Percentiles rank a stretch among this genome's conserved stretches.
phyloP scores from a whole-genome alignment of 2,888 invertebrate genomes.

The Ophioninae sp. region DNA sequence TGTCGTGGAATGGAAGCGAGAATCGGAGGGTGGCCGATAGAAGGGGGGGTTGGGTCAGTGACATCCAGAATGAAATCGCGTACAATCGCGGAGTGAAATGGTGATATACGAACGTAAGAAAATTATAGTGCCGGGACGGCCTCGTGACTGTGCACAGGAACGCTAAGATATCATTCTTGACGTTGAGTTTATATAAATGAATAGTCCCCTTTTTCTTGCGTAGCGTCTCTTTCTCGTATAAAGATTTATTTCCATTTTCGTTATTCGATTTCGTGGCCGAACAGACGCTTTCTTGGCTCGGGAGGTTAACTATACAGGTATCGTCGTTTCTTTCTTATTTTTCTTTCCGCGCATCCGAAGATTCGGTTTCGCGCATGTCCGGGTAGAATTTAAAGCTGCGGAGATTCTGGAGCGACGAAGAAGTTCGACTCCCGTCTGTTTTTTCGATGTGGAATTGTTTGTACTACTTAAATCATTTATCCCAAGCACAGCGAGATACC shows the following conservation, averaged over 20 bases:
- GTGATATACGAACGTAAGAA: slow-evolving; percentile 2
- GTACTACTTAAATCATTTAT: too few relatives aligned
- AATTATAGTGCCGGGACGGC: not conserved
- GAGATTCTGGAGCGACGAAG: too few relatives aligned
- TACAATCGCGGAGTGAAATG: slow-evolving; percentile 30
- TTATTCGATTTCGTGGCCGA: slow-evolving; percentile 51
- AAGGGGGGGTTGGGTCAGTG: not conserved
- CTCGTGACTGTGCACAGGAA: not conserved
- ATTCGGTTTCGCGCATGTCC: slow-evolving; percentile 6
- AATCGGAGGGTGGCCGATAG: not conserved
- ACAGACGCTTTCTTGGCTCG: slow-evolving; percentile 35
- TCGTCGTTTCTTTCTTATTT: slow-evolving; percentile 17
- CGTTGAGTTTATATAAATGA: not conserved
- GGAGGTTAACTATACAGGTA: slow-evolving; percentile 36
- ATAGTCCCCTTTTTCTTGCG: slow-evolving; percentile 15
- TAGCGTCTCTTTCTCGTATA: slow-evolving; percentile 47
- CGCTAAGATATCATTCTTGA: slow-evolving; percentile 4
- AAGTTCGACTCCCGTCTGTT: too few relatives aligned
- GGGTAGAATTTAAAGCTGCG: too few relatives aligned
- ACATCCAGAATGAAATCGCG: slow-evolving; percentile 29
- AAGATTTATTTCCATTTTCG: slow-evolving; percentile 56
- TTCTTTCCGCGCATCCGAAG: not conserved
- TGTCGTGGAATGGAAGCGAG: slow-evolving; percentile 31
- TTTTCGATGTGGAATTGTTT: too few relatives aligned
- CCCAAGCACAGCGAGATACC: too few relatives aligned